Evolutionary conservation across 1,140 invertebrate species (phyloP).

Genomic region (Ceratoteleas bidentatus): DNA sequence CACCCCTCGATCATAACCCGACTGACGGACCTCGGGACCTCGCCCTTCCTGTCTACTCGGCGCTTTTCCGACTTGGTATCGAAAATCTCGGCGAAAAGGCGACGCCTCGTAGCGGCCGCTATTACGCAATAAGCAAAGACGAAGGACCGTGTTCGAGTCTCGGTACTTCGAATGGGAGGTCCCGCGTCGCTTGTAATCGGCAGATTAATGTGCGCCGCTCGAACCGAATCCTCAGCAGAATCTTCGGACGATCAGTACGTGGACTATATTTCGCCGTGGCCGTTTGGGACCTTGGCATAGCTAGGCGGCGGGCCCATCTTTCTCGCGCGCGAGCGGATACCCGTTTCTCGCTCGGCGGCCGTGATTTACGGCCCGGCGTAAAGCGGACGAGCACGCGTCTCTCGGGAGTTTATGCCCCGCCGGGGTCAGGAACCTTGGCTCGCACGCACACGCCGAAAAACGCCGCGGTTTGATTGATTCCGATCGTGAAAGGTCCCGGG

Average conservation of each 20-base stretch:
- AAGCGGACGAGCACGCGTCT: conserved; percentile 65
- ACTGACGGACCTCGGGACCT: too few relatives aligned
- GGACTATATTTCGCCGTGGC: conserved; percentile 66
- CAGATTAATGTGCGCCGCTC: conserved; percentile 78
- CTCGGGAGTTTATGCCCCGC: conserved; percentile 48
- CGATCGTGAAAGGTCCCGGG: conserved; percentile 17
- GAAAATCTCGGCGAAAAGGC: conserved; percentile 33
- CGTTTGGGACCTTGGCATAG: conserved; percentile 66
- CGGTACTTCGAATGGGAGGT: conserved; percentile 78
- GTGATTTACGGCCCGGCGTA: conserved; percentile 64
- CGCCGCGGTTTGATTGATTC: conserved; percentile 23
- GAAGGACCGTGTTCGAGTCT: conserved; percentile 74
- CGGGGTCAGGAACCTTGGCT: conserved; percentile 54
- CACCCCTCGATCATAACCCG: too few relatives aligned
- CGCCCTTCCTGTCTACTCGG: conserved; percentile 1
- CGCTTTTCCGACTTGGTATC: conserved; percentile 6
- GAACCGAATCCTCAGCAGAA: conserved; percentile 68
- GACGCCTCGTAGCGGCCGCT: conserved; percentile 45
- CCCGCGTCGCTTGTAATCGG: conserved; percentile 78
- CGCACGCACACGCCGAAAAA: neutral
- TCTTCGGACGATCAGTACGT: conserved; percentile 64
- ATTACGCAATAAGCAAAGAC: conserved; percentile 78
- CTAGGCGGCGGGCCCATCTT: conserved; percentile 33
- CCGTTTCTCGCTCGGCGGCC: conserved; percentile 55
- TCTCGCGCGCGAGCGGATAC: conserved; percentile 42